phyloP scores from a whole-genome alignment of 2,113 vertebrate species.

The Octodon degus region DNA sequence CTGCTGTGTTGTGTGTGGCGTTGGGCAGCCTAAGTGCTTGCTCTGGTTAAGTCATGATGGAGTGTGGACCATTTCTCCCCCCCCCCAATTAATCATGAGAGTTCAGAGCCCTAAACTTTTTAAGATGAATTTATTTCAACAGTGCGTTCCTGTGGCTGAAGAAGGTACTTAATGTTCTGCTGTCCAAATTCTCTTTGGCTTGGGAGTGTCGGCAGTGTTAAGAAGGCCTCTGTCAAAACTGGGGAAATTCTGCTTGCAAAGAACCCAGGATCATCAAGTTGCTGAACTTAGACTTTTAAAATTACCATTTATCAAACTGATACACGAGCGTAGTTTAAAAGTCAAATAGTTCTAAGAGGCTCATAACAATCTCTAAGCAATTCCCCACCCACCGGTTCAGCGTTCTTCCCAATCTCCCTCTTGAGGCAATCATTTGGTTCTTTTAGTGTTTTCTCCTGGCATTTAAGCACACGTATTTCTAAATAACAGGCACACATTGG shows the following conservation, averaged over 20 bases:
- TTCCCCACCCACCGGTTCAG: neutral
- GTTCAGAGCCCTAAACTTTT: constrained; percentile 30
- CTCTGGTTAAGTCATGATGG: neutral
- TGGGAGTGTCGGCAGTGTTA: neutral
- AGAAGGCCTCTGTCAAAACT: constrained; percentile 15
- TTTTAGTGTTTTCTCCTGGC: constrained; percentile 34
- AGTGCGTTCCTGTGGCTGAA: neutral
- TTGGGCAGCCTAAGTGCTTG: neutral
- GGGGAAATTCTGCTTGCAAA: constrained; percentile 35
- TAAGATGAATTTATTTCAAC: constrained; percentile 36
- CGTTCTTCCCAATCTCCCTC: neutral
- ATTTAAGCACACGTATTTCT: constrained; percentile 48
- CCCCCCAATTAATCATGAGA: neutral
- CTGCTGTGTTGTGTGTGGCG: neutral
- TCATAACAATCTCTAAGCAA: constrained; percentile 19
- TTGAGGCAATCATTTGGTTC: neutral
- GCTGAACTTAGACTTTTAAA: neutral
- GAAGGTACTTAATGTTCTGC: neutral
- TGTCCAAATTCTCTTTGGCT: neutral
- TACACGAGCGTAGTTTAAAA: neutral
- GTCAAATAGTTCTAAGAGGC: constrained; percentile 15
- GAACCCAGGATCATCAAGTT: neutral
- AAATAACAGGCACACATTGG: constrained; percentile 9
- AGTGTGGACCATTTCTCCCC: neutral
- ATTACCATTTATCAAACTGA: constrained; percentile 17